A percentile compares a stretch with the other conserved stretches of the same genome.
These are phyloP conservation scores for Cataglyphis altisquamis DNA, from an alignment of 2,888 invertebrate species.

Conservation along the genomic window DNA sequence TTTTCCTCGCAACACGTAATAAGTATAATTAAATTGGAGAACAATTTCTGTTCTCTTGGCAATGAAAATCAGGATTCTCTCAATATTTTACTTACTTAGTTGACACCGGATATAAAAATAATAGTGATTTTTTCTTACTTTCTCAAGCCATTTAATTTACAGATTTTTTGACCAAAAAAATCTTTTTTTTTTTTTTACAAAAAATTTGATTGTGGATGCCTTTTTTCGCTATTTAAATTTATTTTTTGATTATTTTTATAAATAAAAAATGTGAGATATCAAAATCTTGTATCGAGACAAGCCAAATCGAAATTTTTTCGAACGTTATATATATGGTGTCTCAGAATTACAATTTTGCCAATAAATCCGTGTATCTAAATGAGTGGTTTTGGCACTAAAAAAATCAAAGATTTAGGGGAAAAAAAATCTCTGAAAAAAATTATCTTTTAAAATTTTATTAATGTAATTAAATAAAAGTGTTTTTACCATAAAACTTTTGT, in stretches of 20 bases:
- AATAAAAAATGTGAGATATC: not conserved
- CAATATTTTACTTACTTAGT: not conserved
- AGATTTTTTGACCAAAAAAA: not conserved
- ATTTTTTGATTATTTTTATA: not conserved
- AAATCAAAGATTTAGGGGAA: too few species aligned
- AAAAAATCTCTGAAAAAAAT: too few species aligned
- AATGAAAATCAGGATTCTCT: not conserved
- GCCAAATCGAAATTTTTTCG: too few species aligned
- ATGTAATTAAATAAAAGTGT: too few species aligned
- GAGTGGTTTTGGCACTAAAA: too few species aligned
- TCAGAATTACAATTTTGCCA: too few species aligned
- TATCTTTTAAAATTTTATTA: too few species aligned
- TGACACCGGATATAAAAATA: constrained; percentile 2
- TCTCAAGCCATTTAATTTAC: not conserved
- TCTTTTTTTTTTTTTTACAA: too few species aligned
- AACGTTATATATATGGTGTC: too few species aligned
- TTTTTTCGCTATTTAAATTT: not conserved
- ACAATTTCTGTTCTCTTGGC: constrained; percentile 7
- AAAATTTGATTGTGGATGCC: not conserved
- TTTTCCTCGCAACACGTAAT: not conserved
- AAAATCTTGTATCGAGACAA: not conserved
- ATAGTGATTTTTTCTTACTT: not conserved
- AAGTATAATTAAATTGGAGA: constrained; percentile 12
- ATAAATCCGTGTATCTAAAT: too few species aligned
- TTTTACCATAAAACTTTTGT: too few species aligned